Conservation (phyloP, 2,888 invertebrate species). For the Copidosoma aretas region DNA sequence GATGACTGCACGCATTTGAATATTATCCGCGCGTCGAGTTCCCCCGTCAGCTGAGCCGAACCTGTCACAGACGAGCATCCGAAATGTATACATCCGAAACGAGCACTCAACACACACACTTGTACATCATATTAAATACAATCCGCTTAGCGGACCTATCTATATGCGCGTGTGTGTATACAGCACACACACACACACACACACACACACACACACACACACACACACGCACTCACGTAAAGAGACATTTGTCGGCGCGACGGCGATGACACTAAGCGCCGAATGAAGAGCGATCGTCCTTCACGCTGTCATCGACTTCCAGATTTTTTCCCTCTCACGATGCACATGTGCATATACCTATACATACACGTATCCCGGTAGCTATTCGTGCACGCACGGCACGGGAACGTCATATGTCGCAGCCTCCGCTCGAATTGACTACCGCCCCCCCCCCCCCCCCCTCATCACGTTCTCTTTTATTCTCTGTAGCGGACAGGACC, state of each 20-base stretch:
- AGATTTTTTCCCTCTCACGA: constrained; percentile 11
- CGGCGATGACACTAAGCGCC: constrained; percentile 39
- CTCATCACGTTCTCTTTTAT: not conserved
- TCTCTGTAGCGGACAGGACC: not conserved
- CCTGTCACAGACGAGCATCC: too few relatives aligned
- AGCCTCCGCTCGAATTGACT: not conserved
- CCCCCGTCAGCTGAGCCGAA: too few relatives aligned
- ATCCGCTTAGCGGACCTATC: constrained; percentile 53
- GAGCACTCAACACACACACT: constrained; percentile 83
- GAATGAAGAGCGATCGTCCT: constrained; percentile 28
- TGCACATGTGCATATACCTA: too few relatives aligned
- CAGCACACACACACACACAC: constrained; percentile 58
- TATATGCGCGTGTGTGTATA: too few relatives aligned
- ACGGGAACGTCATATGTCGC: not conserved
- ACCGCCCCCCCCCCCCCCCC: not conserved
- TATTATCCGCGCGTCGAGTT: too few relatives aligned
- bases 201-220: constrained; percentile 58
- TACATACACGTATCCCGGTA: too few relatives aligned
- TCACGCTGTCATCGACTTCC: constrained; percentile 35
- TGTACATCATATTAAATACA: too few relatives aligned
- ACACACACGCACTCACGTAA: constrained; percentile 50
- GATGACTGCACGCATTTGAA: too few relatives aligned
- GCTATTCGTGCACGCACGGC: too few relatives aligned
- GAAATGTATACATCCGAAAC: constrained; percentile 62
- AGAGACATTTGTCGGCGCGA: not conserved